These are phyloP conservation scores for Cyclopterus lumpus DNA, from an alignment of 2,797 vertebrate species.

Conservation along the genomic window DNA sequence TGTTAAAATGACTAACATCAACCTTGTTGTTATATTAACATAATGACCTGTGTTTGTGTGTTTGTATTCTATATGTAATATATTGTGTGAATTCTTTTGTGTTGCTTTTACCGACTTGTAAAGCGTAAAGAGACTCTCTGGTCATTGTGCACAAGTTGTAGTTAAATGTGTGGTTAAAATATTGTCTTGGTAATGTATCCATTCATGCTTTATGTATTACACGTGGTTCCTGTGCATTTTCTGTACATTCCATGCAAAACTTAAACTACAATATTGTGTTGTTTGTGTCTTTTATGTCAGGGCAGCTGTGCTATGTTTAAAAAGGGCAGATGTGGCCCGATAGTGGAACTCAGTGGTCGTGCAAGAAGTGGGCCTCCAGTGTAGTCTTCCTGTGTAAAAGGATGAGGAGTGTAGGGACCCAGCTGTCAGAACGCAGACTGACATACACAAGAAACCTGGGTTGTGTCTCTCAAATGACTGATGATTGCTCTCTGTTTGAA, in stretches of 20 bases:
- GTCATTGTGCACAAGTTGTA: background rate
- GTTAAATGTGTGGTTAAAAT: background rate
- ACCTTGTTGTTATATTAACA: background rate
- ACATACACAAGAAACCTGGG: constrained; percentile 18
- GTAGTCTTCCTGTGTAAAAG: background rate
- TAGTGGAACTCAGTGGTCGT: background rate
- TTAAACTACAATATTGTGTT: background rate
- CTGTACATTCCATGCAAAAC: background rate
- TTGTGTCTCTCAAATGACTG: constrained; percentile 8
- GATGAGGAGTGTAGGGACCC: constrained; percentile 18
- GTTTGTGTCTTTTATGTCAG: constrained; percentile 13
- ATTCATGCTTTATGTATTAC: background rate
- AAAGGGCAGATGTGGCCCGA: constrained; percentile 21
- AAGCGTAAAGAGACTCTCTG: background rate
- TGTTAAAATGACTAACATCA: background rate
- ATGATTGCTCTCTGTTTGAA: background rate
- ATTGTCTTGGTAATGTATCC: background rate
- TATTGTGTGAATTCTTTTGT: background rate
- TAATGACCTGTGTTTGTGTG: background rate
- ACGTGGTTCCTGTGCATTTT: background rate
- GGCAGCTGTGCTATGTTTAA: background rate
- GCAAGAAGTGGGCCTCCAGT: constrained; percentile 9
- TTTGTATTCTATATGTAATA: background rate
- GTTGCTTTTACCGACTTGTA: background rate
- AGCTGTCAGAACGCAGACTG: constrained; percentile 13